Percentiles rank a stretch among this genome's conserved stretches.
Evolutionary conservation across 1,140 invertebrate species (phyloP).

Genomic region (Bombus cullumanus): DNA sequence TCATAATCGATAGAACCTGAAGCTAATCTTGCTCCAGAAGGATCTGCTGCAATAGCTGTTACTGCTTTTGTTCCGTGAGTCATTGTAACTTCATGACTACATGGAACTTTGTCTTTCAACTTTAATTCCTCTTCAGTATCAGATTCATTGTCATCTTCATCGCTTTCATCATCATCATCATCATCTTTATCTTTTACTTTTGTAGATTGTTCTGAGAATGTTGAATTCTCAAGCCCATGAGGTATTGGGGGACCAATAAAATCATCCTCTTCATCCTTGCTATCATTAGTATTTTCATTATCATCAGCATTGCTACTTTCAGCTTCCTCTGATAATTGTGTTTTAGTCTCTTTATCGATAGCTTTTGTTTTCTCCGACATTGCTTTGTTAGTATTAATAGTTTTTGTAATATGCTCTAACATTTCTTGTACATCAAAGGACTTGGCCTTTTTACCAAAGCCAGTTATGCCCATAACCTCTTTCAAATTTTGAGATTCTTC

Average conservation of each 20-base stretch:
- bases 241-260: slow-evolving; percentile 86
- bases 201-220: slow-evolving; percentile 56
- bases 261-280: slow-evolving; percentile 82
- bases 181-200: slow-evolving; percentile 51
- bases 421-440: slow-evolving; percentile 87
- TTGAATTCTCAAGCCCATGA: slow-evolving; percentile 9
- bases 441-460: slow-evolving; percentile 91
- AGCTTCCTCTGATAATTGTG: slow-evolving; percentile 70
- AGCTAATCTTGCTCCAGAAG: slow-evolving; percentile 94
- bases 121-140: slow-evolving; percentile 84
- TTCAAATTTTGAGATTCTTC: slow-evolving; percentile 87
- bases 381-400: slow-evolving; percentile 74
- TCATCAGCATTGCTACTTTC: slow-evolving; percentile 72
- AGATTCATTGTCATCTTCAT: slow-evolving; percentile 72
- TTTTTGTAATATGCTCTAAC: slow-evolving; percentile 80
- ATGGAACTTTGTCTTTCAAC: slow-evolving; percentile 88
- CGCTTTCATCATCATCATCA: slow-evolving; percentile 70
- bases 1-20: slow-evolving; percentile 98
- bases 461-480: slow-evolving; percentile 89
- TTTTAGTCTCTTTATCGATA: slow-evolving; percentile 80
- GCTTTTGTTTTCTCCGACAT: slow-evolving; percentile 68
- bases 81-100: slow-evolving; percentile 91
- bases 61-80: slow-evolving; percentile 94
- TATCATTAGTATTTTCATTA: slow-evolving; percentile 71
- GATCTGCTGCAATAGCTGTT: slow-evolving; percentile 94